phyloP scores from a whole-genome alignment of 2,888 invertebrate genomes.

The Scelioninae gen. 2 region DNA sequence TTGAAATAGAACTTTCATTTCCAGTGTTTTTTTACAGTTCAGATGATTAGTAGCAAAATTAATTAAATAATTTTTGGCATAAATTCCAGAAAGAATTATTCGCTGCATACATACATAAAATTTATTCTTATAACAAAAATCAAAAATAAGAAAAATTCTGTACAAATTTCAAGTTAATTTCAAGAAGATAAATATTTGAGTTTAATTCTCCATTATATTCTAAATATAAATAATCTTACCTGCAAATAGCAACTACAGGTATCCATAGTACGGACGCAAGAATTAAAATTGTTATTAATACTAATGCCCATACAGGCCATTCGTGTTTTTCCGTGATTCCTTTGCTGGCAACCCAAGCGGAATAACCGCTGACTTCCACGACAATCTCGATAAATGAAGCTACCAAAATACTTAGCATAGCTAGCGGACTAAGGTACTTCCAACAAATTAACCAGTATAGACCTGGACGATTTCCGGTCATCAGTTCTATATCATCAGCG shows the following conservation, averaged over 20 bases:
- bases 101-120: no score
- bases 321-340: conserved; percentile 85
- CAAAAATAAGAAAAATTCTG: no score
- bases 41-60: no score
- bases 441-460: conserved; percentile 95
- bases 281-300: conserved; percentile 84
- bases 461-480: conserved; percentile 93
- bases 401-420: conserved; percentile 90
- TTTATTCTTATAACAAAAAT: no score
- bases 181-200: no score
- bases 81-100: no score
- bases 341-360: conserved; percentile 86
- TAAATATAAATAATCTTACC: no score
- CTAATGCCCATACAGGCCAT: conserved; percentile 92
- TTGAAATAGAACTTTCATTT: no score
- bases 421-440: conserved; percentile 93
- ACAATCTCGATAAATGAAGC: conserved; percentile 90
- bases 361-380: conserved; percentile 88
- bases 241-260: conserved; percentile 87
- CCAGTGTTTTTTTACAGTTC: no score
- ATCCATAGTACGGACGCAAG: conserved; percentile 92
- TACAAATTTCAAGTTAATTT: no score
- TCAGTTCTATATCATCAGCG: conserved; percentile 94
- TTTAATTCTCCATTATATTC: no score
- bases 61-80: no score